Base-by-base conservation (phyloP, 2,113 vertebrate genomes). In the Rutilus rutilus region DNA sequence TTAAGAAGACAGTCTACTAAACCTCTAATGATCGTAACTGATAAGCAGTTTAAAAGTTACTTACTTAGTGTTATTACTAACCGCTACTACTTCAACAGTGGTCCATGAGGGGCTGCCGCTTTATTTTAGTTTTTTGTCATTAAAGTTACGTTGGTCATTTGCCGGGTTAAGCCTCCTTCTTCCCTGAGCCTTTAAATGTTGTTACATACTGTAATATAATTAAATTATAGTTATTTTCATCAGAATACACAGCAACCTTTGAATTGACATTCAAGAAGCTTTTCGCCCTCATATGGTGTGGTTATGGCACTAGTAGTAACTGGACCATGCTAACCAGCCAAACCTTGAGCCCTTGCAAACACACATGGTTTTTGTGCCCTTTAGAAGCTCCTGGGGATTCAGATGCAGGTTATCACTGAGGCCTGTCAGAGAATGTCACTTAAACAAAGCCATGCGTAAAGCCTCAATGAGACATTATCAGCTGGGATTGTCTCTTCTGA, bases 371-470 rank as follows among this genome's bases (percentile, higher is more conserved):
- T 21, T 21, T 59, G 19, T 59, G 64, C 71, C 54, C 77, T 47
- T 60, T 45, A 50, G 15, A 81, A 65, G 23, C n/a, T 39, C 19
- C 10, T 17, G 21, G 59, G 39, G n/a, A 62, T 84, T 76, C 73
- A 52, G 6, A 62, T 27, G n/a, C 8, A 60, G 39, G 71, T 50
- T 77, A 65, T 77, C 73, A 65, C 15, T 1, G 19, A 54, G 81
- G 47, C 17, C 64, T 83, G 81, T 54, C 81, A 83, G 81, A 14
- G 19, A 36, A 65, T 83, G 81, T 71, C 81, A 83, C 59, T 6
- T 45, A 65, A 36, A 62, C 67, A 83, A 59, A 47, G 69, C 23
- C 36, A 11, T 39, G 19, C 19, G 33, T 71, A 27, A 54, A 7
- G 33, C 57, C 54, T 85, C 60, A n/a, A 59, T 50, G 42, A 77